These are phyloP conservation scores for Drosophila paranaensis DNA, from an alignment of 2,888 invertebrate species.

Conservation along the genomic window DNA sequence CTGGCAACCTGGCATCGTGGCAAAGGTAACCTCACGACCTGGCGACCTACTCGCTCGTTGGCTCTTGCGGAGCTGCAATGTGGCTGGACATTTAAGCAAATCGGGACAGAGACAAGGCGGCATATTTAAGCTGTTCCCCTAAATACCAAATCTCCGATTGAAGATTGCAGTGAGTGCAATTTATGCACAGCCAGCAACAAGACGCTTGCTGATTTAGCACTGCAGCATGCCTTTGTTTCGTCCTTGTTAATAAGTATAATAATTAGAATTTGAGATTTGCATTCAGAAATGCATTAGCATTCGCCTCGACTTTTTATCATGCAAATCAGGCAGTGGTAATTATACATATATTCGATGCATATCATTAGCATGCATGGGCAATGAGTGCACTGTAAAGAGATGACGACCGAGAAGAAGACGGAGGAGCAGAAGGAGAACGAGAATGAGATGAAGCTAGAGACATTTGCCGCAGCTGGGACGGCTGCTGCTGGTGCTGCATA, in stretches of 20 bases:
- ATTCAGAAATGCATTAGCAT: constrained; percentile 27
- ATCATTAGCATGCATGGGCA: constrained; percentile 67
- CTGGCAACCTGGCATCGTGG: constrained; percentile 9
- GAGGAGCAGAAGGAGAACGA: background rate
- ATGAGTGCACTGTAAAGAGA: constrained; percentile 48
- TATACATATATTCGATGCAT: constrained; percentile 63
- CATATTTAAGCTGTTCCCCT: constrained; percentile 5
- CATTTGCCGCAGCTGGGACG: constrained; percentile 25
- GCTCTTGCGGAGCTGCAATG: constrained; percentile 17
- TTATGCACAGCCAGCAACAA: constrained; percentile 13
- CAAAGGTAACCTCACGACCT: background rate
- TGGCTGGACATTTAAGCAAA: constrained; percentile 59
- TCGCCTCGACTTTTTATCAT: constrained; percentile 32
- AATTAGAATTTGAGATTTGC: constrained; percentile 46
- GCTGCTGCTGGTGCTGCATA: constrained; percentile 45
- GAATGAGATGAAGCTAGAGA: constrained; percentile 1
- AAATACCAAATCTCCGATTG: constrained; percentile 23
- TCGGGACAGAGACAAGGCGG: constrained; percentile 20
- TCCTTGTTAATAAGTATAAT: constrained; percentile 55
- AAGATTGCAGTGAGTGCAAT: constrained; percentile 8
- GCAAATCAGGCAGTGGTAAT: constrained; percentile 46
- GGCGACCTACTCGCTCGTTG: background rate
- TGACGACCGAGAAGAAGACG: background rate
- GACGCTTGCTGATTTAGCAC: constrained; percentile 4
- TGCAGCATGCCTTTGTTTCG: constrained; percentile 12